phyloP scores from a whole-genome alignment of 2,113 vertebrate species.

The Rhea pennata region DNA sequence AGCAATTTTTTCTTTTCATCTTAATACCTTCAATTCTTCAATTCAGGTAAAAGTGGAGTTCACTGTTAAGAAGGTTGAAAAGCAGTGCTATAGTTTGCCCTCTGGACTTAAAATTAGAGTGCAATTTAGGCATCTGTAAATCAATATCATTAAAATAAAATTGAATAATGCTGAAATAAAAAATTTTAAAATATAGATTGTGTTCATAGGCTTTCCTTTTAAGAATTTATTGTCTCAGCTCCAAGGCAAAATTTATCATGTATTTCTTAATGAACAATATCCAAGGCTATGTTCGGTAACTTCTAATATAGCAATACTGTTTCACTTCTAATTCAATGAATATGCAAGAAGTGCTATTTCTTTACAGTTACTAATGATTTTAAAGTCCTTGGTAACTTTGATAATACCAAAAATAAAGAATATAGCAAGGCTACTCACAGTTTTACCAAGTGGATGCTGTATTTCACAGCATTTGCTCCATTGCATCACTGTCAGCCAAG shows the following conservation, averaged over 20 bases:
- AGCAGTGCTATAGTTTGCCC: not conserved
- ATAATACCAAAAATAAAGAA: not conserved
- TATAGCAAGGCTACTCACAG: not conserved
- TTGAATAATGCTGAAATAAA: not conserved
- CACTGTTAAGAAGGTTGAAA: not conserved
- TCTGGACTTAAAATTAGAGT: not conserved
- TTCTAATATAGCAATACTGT: not conserved
- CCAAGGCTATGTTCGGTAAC: constrained; percentile 2
- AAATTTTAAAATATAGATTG: not conserved
- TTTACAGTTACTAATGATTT: not conserved
- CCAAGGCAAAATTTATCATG: not conserved
- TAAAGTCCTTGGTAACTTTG: not conserved
- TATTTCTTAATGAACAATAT: not conserved
- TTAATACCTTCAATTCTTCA: not conserved
- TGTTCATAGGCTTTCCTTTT: not conserved
- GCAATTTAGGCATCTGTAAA: not conserved
- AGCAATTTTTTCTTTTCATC: not conserved
- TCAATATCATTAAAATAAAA: not conserved
- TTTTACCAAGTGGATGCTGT: not conserved
- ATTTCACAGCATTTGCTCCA: not conserved
- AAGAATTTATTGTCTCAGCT: not conserved
- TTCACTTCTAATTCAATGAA: constrained; percentile 17
- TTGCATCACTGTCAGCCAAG: not conserved
- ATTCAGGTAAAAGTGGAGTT: not conserved
- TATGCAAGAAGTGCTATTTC: not conserved